These are phyloP conservation scores for Drosophila seclusa DNA, from an alignment of 2,888 invertebrate species.

Conservation along the genomic window DNA sequence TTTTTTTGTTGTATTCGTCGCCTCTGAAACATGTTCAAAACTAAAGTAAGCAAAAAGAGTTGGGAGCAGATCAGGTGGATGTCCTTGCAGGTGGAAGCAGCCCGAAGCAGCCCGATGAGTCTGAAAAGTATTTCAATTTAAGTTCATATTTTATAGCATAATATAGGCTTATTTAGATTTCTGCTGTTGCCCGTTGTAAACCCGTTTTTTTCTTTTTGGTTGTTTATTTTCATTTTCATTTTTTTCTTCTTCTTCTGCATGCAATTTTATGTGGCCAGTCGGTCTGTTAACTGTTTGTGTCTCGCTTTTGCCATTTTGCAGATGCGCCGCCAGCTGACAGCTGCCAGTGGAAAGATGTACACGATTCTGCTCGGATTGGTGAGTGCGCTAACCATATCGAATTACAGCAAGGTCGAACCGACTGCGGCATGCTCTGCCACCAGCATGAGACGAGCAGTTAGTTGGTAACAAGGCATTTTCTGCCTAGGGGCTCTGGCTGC, in stretches of 20 bases:
- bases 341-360: slow-evolving; percentile 35
- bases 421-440: neutral
- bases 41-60: neutral
- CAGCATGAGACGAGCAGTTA: neutral
- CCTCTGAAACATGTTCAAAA: slow-evolving; percentile 32
- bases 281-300: slow-evolving; percentile 26
- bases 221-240: neutral
- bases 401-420: neutral
- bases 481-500: neutral
- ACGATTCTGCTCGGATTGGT: slow-evolving; percentile 53
- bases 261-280: slow-evolving; percentile 38
- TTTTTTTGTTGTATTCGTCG: neutral
- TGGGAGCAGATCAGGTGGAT: slow-evolving; percentile 67
- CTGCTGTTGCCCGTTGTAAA: neutral
- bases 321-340: slow-evolving; percentile 49
- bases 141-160: neutral
- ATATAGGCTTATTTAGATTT: neutral
- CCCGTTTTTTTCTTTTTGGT: neutral
- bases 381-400: slow-evolving; percentile 20
- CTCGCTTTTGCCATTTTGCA: slow-evolving; percentile 24
- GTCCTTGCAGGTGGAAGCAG: slow-evolving; percentile 60
- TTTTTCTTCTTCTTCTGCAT: slow-evolving; percentile 11
- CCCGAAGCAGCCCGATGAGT: neutral
- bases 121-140: neutral
- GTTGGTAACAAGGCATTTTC: neutral